Conservation (phyloP, 2,113 vertebrate genomes). For the Piprites chloris region DNA sequence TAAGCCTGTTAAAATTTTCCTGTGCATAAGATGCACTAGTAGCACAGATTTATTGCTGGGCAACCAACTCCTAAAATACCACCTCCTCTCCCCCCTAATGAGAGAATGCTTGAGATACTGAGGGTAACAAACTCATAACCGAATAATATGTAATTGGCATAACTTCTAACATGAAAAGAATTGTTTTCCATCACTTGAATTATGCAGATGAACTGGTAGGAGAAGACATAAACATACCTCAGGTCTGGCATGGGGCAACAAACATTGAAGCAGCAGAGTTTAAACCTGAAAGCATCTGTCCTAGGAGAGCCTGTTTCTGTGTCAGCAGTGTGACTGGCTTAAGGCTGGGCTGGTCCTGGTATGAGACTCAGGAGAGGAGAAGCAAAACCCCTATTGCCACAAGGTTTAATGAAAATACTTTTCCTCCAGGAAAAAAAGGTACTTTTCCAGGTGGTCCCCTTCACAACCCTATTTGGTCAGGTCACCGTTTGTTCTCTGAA, state of each 20-base stretch:
- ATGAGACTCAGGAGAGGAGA: background rate
- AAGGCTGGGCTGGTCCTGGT: background rate
- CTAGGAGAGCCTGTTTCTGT: background rate
- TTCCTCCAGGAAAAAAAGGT: background rate
- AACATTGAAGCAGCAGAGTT: background rate
- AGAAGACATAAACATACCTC: background rate
- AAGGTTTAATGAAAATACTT: background rate
- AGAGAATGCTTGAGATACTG: background rate
- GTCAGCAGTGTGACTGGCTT: rapidly evolving
- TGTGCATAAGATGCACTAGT: background rate
- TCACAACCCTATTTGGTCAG: background rate
- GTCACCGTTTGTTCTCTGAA: background rate
- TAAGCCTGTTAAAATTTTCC: background rate
- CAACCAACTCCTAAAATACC: background rate
- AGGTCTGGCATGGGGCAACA: background rate
- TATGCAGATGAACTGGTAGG: background rate
- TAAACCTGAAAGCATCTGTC: background rate
- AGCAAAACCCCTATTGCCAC: background rate
- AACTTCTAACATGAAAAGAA: background rate
- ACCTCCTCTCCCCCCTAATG: background rate
- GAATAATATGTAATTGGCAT: background rate
- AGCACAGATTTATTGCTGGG: background rate
- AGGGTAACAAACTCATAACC: background rate
- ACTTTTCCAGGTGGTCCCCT: background rate
- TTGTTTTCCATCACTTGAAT: background rate